Base-by-base conservation (phyloP, 2,113 vertebrate genomes). In the Macrotus californicus region DNA sequence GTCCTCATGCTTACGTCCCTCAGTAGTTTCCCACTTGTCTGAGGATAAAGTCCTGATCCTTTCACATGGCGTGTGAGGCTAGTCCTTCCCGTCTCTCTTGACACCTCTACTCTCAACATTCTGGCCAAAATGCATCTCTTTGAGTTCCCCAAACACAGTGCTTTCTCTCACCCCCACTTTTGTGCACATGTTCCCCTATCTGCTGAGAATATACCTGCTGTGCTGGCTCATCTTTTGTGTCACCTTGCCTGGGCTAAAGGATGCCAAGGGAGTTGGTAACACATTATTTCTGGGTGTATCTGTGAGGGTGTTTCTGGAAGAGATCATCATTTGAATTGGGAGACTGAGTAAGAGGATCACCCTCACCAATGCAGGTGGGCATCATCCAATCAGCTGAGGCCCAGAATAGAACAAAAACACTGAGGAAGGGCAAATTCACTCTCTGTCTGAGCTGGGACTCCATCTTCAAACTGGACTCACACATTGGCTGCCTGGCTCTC, bases 51-150 rank as follows among this genome's bases (percentile, higher is more conserved):
- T 18, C 21, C 29, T 43, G 21, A 43, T 34, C 73, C 39, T 81
- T 31, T 64, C 64, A 72, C 1, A 7, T 1, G 1, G 19, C 6
- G 5, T 18, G 4, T 9, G 41, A 59, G 48, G 4, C 1, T 18
- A 73, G 48, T 16, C 52, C 48, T 73, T 2, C 4, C 24, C 52
- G 14, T 56, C 29, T 50, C 66, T 52, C 22, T 39, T 70, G 29
- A 39, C n/a, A 16, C 10, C 69, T 56, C 41, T 15, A 15, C 24
- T 80, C 50, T 83, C n/a, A 36, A 29, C 39, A 61, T 13, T 73
- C 16, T 8, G n/a, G 7, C 39, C 59, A 73, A 70, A 83, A 18
- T 11, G 34, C 46, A 54, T 48, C 9, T 46, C 34, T 67, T 67
- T 52, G 39, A 36, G 14, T 61, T 93, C 15, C 76, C 75, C 14